A percentile compares a stretch with the other conserved stretches of the same genome.
Conservation (phyloP, 30 jellyfish, hydroid and myxozoan species). For the Hydractinia echinata region DNA sequence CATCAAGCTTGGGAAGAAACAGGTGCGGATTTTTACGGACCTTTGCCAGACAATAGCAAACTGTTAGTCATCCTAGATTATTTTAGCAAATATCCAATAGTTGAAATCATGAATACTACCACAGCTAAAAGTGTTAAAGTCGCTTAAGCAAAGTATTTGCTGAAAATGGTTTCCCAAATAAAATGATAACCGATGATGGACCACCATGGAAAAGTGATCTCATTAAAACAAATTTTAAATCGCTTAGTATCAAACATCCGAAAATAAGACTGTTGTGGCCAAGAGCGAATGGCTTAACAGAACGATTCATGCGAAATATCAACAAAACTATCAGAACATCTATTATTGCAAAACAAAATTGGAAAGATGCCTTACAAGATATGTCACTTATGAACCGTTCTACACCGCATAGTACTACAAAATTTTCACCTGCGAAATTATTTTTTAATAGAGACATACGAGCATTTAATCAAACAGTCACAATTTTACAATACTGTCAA, state of each 20-base stretch:
- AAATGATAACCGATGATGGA: not conserved
- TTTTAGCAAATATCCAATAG: not conserved
- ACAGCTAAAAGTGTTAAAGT: not conserved
- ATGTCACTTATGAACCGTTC: no score
- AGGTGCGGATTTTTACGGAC: constrained; percentile 35
- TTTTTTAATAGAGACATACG: no score
- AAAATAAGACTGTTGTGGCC: constrained; percentile 4
- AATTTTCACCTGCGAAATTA: no score
- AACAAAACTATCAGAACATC: no score
- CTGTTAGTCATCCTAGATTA: not conserved
- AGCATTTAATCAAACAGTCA: no score
- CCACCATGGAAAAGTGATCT: constrained; percentile 12
- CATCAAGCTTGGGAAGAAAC: constrained; percentile 11
- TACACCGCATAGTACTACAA: no score
- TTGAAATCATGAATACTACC: not conserved
- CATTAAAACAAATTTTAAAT: not conserved
- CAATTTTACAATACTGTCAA: no score
- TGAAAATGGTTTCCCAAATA: not conserved
- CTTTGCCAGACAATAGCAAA: not conserved
- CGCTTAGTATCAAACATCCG: not conserved
- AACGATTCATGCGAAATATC: no score
- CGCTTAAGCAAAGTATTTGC: constrained; percentile 8
- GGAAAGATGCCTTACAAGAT: no score
- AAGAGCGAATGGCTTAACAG: not conserved
- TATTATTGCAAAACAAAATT: no score